phyloP scores from a whole-genome alignment of 2,113 vertebrate genomes.

The Hipposideros armiger region DNA sequence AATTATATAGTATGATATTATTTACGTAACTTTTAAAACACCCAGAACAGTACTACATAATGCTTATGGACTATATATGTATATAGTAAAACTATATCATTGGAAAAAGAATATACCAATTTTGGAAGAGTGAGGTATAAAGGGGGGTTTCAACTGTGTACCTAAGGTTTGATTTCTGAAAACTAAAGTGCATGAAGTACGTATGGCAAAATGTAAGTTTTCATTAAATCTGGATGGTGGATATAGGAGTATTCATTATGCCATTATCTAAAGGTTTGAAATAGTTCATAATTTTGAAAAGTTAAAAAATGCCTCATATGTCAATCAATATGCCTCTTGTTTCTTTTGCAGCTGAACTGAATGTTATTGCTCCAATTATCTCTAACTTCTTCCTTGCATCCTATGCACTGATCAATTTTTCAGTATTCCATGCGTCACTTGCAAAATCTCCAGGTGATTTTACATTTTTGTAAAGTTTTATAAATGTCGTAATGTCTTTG shows the following conservation, averaged over 20 bases:
- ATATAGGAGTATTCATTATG: not conserved
- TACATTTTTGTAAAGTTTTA: not conserved
- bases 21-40: slow-evolving; percentile 40
- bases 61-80: not conserved
- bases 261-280: slow-evolving; percentile 19
- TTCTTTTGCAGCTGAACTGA: slow-evolving; percentile 93
- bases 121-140: not conserved
- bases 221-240: not conserved
- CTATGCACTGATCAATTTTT: slow-evolving; percentile 99
- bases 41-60: not conserved
- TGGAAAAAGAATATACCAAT: not conserved
- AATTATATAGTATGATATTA: not conserved
- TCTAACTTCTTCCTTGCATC: slow-evolving; percentile 99
- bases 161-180: slow-evolving; percentile 25
- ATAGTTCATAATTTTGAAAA: slow-evolving; percentile 39
- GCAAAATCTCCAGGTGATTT: slow-evolving; percentile 98
- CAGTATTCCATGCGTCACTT: slow-evolving; percentile 98
- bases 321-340: slow-evolving; percentile 50
- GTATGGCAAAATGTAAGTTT: not conserved
- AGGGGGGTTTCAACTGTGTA: not conserved
- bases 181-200: not conserved
- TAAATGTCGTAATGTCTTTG: slow-evolving; percentile 29
- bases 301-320: not conserved
- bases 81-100: not conserved
- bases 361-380: slow-evolving; percentile 98